Percentiles rank a stretch among this genome's conserved stretches.
Evolutionary conservation across 1,140 invertebrate genomes (phyloP).

Genomic region (Patella vulgata): DNA sequence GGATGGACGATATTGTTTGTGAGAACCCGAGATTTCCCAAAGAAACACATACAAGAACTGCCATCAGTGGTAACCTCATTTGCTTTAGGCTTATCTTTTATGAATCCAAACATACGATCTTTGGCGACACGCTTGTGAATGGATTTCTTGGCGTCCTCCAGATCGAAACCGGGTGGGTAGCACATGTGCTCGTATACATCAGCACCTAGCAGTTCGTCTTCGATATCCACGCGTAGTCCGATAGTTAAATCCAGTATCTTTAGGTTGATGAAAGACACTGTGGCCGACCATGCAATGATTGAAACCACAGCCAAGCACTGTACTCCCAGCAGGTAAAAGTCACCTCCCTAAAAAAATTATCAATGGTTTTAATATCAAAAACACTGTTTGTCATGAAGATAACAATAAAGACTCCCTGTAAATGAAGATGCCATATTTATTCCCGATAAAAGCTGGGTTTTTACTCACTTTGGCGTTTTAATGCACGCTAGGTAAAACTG

Average conservation of each 20-base stretch:
- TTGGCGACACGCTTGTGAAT: no score
- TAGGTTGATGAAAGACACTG: conserved; percentile 59
- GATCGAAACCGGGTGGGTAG: no score
- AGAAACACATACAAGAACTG: no score
- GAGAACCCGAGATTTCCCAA: no score
- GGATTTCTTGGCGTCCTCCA: no score
- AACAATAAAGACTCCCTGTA: not conserved
- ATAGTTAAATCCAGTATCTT: conserved; percentile 58
- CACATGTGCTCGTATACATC: no score
- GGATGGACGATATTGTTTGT: no score
- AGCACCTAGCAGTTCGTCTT: conserved; percentile 48
- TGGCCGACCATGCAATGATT: conserved; percentile 78
- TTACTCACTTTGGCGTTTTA: not conserved
- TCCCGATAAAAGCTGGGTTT: not conserved
- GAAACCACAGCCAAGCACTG: conserved; percentile 79
- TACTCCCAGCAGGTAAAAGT: conserved; percentile 85
- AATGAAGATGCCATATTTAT: not conserved
- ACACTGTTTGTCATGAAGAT: conserved; percentile 2
- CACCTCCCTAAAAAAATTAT: conserved; percentile 75
- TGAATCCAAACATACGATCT: no score
- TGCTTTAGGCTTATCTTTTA: no score
- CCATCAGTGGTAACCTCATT: no score
- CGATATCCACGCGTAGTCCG: conserved; percentile 58
- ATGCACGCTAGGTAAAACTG: not conserved
- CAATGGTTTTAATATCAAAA: conserved; percentile 9